Base-by-base conservation (phyloP, 2,113 vertebrate species). In the Tylochromis polylepis region DNA sequence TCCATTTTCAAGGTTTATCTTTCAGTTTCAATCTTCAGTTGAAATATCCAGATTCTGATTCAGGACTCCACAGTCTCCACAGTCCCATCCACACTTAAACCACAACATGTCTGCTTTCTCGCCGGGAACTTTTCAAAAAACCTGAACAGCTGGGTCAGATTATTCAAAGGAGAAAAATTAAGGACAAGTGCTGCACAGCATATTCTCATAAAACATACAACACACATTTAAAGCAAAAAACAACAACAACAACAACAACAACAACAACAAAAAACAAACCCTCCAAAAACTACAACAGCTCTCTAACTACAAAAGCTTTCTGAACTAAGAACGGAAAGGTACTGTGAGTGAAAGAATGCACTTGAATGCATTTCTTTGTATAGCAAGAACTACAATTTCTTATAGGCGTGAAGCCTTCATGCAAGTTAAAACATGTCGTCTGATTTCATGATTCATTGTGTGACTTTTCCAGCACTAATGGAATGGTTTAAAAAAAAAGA, bases 401-500 rank as follows among this genome's bases (percentile, higher is more conserved):
- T 81, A 78, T 8, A 46, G 49, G 78, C 78, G 70, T 57, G 75
- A 83, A 29, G 87, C 88, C 83, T 70, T 67, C 92, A 95, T 93
- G 93, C 93, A 90, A 80, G 70, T 72, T 91, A 41, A 89, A 94
- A 85, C n/a, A 4, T 51, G 82, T 81, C 31, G 24, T 88, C 65
- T 77, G 62, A 72, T 81, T 79, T 81, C 20, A 81, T 75, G 70
- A 78, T 60, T 53, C 1, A 43, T 55, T 31, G 53, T 31, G 29
- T 83, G 14, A 84, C 53, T 87, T 62, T 88, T 75, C 82, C 87
- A 79, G 85, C 72, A 84, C 85, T 82, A 75, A 86, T 89, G 94
- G 93, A 95, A 95, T 95, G 93, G 83, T 93, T 92, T 82, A 58
- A 82, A 93, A 78, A 90, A 7, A 36, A 22, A 43, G 11, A 57